Conservation (phyloP, 2,113 vertebrate species). For the Gallinago jamesoni region DNA sequence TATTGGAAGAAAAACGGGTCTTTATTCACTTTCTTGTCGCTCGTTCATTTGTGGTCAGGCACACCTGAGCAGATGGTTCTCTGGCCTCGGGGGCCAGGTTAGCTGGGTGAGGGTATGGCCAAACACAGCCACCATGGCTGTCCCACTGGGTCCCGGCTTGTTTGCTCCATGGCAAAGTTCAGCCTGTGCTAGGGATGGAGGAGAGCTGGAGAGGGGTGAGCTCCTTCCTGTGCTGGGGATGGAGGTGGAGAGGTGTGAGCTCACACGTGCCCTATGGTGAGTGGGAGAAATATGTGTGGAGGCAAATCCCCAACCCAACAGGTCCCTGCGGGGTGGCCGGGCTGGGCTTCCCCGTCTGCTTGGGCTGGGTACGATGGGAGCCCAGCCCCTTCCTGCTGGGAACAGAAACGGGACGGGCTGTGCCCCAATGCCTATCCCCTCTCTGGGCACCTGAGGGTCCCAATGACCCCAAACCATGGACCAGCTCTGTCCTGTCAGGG, state of each 20-base stretch:
- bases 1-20: fast-evolving
- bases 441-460: fast-evolving
- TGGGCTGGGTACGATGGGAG: background rate
- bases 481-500: background rate
- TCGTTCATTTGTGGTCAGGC: background rate
- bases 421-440: background rate
- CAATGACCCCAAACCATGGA: background rate
- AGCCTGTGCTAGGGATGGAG: background rate
- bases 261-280: fast-evolving
- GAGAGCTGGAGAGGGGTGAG: background rate
- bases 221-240: background rate
- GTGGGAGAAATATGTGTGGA: background rate
- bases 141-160: fast-evolving
- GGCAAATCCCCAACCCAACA: background rate
- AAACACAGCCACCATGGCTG: fast-evolving
- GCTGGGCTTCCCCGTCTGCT: background rate
- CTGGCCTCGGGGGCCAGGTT: background rate
- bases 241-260: background rate
- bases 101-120: background rate
- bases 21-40: background rate
- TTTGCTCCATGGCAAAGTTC: background rate
- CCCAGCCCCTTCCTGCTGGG: background rate
- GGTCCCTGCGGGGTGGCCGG: background rate
- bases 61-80: fast-evolving
- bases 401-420: background rate